Conservation (phyloP, 2,113 vertebrate species). For the Notarius quadriscutis region DNA sequence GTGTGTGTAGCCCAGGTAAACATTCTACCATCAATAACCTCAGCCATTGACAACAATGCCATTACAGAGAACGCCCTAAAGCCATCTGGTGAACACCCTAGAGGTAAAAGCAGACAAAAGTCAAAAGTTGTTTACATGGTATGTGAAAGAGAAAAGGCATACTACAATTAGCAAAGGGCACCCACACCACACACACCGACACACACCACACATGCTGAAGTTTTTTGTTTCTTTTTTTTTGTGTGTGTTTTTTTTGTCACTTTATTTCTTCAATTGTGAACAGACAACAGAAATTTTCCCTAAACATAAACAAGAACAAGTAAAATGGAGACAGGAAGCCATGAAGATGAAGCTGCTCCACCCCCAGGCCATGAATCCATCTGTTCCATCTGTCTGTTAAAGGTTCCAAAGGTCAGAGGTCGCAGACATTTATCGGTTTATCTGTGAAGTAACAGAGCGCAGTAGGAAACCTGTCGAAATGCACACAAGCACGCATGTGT, state of each 20-base stretch:
- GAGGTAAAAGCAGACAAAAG: slow-evolving; percentile 10
- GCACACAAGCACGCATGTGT: neutral
- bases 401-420: slow-evolving; percentile 61
- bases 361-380: slow-evolving; percentile 57
- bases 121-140: neutral
- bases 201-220: neutral
- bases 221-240: neutral
- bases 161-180: neutral
- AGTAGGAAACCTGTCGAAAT: slow-evolving; percentile 29
- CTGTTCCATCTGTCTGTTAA: slow-evolving; percentile 59
- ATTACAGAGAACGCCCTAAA: slow-evolving; percentile 10
- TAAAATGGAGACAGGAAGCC: slow-evolving; percentile 31
- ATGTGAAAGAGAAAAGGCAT: neutral
- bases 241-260: neutral
- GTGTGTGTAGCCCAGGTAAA: slow-evolving; percentile 9
- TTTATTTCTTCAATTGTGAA: neutral
- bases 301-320: slow-evolving; percentile 26
- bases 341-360: slow-evolving; percentile 37
- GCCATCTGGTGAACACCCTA: neutral
- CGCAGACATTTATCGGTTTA: slow-evolving; percentile 69
- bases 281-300: neutral
- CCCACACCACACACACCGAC: neutral
- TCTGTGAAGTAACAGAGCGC: slow-evolving; percentile 46
- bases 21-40: slow-evolving; percentile 5
- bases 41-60: slow-evolving; percentile 11